phyloP scores from a whole-genome alignment of 2,888 invertebrate genomes.

The Digitonthophagus gazella region DNA sequence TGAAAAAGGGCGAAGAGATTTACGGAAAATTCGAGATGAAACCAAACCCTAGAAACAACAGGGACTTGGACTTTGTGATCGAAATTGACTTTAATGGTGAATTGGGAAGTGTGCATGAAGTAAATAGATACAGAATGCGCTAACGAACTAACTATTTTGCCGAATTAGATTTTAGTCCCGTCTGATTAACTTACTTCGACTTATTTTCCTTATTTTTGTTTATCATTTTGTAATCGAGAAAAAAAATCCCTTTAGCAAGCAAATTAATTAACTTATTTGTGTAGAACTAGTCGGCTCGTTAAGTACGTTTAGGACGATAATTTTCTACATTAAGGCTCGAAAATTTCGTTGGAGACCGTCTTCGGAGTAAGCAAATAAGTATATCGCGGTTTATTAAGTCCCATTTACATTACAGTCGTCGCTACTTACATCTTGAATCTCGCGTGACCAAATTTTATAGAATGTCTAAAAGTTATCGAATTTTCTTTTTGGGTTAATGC shows the following conservation, averaged over 20 bases:
- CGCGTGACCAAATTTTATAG: background rate
- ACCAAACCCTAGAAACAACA: constrained; percentile 94
- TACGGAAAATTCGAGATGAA: constrained; percentile 89
- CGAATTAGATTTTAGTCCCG: no score
- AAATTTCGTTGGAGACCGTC: no score
- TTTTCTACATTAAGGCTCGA: no score
- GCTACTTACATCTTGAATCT: background rate
- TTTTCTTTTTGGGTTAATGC: background rate
- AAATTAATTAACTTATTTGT: constrained; percentile 9
- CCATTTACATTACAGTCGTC: background rate
- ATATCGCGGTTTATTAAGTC: background rate
- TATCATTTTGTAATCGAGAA: no score
- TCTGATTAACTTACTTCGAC: no score
- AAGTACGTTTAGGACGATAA: no score
- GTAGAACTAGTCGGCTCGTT: constrained; percentile 16
- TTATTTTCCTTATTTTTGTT: no score
- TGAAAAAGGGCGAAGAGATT: constrained; percentile 93
- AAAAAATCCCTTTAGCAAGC: background rate
- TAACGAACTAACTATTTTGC: constrained; percentile 51
- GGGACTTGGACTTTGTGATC: constrained; percentile 95
- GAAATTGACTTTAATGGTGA: constrained; percentile 92
- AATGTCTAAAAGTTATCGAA: background rate
- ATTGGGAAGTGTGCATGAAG: constrained; percentile 78
- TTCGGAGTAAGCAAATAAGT: no score
- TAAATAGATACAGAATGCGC: constrained; percentile 88